Percentiles rank a stretch among this genome's conserved stretches.
phyloP scores from a whole-genome alignment of 2,113 vertebrate species.

The Galeopterus variegatus region DNA sequence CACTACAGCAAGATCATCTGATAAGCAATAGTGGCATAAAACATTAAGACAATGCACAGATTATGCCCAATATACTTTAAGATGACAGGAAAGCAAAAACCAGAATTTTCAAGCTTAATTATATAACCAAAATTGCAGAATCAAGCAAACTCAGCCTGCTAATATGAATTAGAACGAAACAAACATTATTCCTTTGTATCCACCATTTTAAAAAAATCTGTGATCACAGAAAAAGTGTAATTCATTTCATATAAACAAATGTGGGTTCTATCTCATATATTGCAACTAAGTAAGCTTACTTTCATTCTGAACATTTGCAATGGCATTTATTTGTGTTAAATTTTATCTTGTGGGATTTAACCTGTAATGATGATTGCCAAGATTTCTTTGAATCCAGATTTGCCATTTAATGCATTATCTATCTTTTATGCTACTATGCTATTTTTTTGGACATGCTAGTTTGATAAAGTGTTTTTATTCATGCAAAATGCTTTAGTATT shows the following conservation, averaged over 20 bases:
- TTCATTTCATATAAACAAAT: not conserved
- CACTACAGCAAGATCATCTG: not conserved
- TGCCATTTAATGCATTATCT: not conserved
- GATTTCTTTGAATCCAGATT: not conserved
- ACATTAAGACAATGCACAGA: not conserved
- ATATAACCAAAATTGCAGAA: conserved; percentile 45
- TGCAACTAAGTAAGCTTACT: not conserved
- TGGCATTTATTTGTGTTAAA: not conserved
- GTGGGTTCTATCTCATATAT: not conserved
- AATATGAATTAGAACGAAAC: not conserved
- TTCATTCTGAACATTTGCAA: conserved; percentile 33
- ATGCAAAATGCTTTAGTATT: not conserved
- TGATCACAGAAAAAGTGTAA: not conserved
- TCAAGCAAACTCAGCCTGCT: not conserved
- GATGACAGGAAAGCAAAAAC: not conserved
- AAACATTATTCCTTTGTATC: not conserved
- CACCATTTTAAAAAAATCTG: conserved; percentile 5
- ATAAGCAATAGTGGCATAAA: not conserved
- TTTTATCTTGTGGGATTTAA: conserved; percentile 13
- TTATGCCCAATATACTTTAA: not conserved
- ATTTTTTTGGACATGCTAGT: not conserved
- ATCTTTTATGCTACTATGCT: not conserved
- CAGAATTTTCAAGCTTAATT: not conserved
- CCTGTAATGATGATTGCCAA: not conserved
- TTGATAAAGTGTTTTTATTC: not conserved